Evolutionary conservation across 2,113 vertebrate species (phyloP), one percentile per base, ranked within the genome.

Genomic region (Tragelaphus imberbis): DNA sequence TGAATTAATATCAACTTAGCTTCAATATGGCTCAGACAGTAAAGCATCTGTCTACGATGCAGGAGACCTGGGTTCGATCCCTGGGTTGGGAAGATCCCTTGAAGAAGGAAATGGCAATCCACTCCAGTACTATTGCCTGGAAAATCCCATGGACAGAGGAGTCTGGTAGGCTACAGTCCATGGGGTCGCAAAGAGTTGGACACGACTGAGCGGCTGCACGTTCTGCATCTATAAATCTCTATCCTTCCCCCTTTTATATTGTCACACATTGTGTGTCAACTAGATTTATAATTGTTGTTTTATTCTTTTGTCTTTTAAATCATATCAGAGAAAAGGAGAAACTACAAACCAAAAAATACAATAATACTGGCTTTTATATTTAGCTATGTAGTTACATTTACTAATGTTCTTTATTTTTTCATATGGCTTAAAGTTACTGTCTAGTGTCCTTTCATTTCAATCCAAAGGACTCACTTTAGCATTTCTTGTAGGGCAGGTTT

Each of bases 1-100:
- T 81, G 58, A 94, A 86, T 85, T 47, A 97, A 94, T 85, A 92
- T 44, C 84, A 85, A 92, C 14, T 88, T 85, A 68, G 53, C 59
- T 92, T 92, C 53, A 90, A 36, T 71, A 92, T 28, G 44, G 44
- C 44, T 44, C 44, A 44, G 44, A 44, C 5, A 6, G 44, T 44
- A 44, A 44, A 44, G 44, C 44, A 44, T 44, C 44, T 44, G 44
- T 44, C 44, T 44, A 6, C 6, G 44, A 44, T 44, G 44, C 44
- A 44, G 44, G 44, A 44, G 44, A 44, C 44, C 44, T 6, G 44
- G 44, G 44, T 44, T 44, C 5, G 44, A 44, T 44, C 44, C 44
- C 44, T 44, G 44, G 44, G 44, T 44, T 44, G 44, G 44, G 44
- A 44, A 44, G 44, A 44, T 44, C 44, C 44, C 44, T 44, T 44